phyloP scores from a whole-genome alignment of 2,888 invertebrate genomes.

The Clanis bilineata region DNA sequence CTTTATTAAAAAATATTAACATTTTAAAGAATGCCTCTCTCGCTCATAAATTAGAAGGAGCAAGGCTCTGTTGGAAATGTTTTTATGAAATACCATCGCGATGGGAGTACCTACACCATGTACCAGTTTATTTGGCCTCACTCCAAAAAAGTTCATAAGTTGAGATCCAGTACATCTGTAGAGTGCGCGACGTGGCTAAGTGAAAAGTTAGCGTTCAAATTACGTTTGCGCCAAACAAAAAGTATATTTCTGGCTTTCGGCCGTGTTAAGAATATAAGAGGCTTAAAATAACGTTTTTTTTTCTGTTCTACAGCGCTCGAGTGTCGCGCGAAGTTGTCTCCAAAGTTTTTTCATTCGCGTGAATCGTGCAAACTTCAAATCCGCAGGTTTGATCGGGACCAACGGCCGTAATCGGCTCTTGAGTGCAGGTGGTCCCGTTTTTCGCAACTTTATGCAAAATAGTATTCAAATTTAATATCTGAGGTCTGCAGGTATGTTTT shows the following conservation, averaged over 20 bases:
- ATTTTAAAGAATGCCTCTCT: conserved; percentile 30
- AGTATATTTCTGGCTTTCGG: conserved; percentile 45
- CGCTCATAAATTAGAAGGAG: conserved; percentile 27
- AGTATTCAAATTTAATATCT: conserved; percentile 52
- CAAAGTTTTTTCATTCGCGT: conserved; percentile 63
- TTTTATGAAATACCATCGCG: conserved; percentile 34
- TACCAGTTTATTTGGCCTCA: conserved; percentile 57
- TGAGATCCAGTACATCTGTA: conserved; percentile 57
- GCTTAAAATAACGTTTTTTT: conserved; percentile 68
- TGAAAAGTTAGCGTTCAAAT: conserved; percentile 71
- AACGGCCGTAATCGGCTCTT: conserved; percentile 40
- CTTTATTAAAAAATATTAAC: conserved; percentile 31
- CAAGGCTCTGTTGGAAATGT: conserved; percentile 22
- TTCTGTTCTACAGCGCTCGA: conserved; percentile 24
- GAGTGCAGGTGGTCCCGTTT: conserved; percentile 51
- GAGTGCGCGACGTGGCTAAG: conserved; percentile 59
- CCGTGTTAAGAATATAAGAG: conserved; percentile 68
- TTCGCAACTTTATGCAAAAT: conserved; percentile 57
- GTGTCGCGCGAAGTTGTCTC: conserved; percentile 41
- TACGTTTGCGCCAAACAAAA: conserved; percentile 55
- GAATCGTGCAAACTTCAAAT: conserved; percentile 43
- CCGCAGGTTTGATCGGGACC: conserved; percentile 47
- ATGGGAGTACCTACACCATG: conserved; percentile 30
- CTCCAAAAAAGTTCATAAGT: conserved; percentile 67
- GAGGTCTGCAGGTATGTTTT: conserved; percentile 38